A percentile compares a stretch with the other conserved stretches of the same genome.
Evolutionary conservation across 2,113 vertebrate species (phyloP).

Genomic region (Trematomus loennbergii): DNA sequence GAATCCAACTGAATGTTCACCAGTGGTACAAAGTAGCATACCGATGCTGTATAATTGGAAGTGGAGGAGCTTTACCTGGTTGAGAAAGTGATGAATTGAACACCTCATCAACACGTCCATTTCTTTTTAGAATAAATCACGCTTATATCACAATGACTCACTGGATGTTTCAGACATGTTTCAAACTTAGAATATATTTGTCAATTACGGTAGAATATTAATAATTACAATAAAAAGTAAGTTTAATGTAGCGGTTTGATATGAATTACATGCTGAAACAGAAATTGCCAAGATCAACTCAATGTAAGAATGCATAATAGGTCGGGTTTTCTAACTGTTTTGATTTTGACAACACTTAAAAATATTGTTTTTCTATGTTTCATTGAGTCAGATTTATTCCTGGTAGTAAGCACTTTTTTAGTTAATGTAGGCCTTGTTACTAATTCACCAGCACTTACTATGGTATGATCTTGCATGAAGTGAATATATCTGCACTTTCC

Average conservation of each 20-base stretch:
- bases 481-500: too few species aligned
- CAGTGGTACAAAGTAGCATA: conserved; percentile 30
- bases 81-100: conserved; percentile 33
- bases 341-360: not conserved
- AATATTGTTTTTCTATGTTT: not conserved
- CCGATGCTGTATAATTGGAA: conserved; percentile 57
- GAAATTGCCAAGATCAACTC: too few species aligned
- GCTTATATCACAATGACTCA: not conserved
- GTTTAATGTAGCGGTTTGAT: not conserved
- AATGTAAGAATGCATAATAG: too few species aligned
- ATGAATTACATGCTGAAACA: not conserved
- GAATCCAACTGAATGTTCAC: conserved; percentile 46
- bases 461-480: too few species aligned
- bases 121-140: not conserved
- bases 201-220: not conserved
- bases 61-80: not conserved
- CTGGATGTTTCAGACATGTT: not conserved
- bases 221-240: too few species aligned
- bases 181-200: not conserved
- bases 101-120: conserved; percentile 5
- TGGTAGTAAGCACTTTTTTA: too few species aligned
- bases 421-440: too few species aligned
- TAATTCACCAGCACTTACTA: too few species aligned
- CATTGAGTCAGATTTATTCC: not conserved
- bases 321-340: too few species aligned